Evolutionary conservation across 2,113 vertebrate genomes (phyloP).

Genomic region (Felis chaus): DNA sequence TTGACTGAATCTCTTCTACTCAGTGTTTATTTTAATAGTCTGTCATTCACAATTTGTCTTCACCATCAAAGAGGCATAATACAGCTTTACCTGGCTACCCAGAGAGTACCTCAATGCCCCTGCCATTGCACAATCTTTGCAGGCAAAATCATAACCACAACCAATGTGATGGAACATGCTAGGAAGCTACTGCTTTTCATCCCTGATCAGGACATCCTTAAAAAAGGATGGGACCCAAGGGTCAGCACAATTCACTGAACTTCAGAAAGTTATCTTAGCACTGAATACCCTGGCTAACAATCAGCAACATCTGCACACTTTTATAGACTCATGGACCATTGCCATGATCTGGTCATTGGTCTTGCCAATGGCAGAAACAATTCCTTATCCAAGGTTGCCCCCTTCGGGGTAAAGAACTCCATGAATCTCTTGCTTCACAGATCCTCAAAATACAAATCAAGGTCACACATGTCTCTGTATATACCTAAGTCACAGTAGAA

Average conservation of each 20-base stretch:
- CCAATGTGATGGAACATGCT: background rate
- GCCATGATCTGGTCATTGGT: background rate
- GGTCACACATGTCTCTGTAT: background rate
- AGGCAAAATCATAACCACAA: background rate
- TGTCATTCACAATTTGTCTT: background rate
- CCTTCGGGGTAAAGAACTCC: background rate
- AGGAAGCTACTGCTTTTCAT: background rate
- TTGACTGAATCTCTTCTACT: background rate
- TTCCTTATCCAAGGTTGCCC: background rate
- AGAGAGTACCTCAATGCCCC: background rate
- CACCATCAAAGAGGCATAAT: background rate
- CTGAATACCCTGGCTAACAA: background rate
- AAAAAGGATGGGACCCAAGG: background rate
- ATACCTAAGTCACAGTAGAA: background rate
- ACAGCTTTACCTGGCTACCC: background rate
- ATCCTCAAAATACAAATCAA: background rate
- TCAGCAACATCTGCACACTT: background rate
- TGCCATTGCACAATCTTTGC: background rate
- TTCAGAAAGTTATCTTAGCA: background rate
- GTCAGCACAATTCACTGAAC: background rate
- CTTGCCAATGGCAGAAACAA: background rate
- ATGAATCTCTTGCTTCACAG: background rate
- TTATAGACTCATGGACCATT: background rate
- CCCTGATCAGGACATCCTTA: background rate
- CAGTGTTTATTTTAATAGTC: background rate